Base-by-base conservation (phyloP, 2,888 invertebrate genomes). In the Cremastinae sp. region DNA sequence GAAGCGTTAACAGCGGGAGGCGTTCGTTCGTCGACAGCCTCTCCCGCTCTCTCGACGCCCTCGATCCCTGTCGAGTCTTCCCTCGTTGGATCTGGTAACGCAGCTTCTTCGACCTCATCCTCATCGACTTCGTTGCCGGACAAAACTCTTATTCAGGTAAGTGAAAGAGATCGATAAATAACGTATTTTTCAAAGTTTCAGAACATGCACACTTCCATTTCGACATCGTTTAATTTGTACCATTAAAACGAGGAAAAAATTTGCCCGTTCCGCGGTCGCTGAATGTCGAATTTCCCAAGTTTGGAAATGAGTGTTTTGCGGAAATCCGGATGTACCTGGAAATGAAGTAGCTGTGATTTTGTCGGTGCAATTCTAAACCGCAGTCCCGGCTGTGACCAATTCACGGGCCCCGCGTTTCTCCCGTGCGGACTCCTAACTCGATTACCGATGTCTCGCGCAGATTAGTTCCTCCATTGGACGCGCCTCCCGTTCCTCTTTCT, bases 61-160 rank as follows among this genome's bases (percentile, higher is more conserved):
- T 85, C 84, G 85, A 86, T 83, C 85, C 84, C 83, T 81, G 82
- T 81, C 88, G 91, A 90, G 88, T 90, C 86, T 88, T 86, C 83
- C 80, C 83, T 84, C 89, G 90, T 82, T 64, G 81, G 78, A 20
- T 76, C 75, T 56, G 72, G 71, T 73, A 68, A 49, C 28, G 37
- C 37, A 41, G n/a, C 9, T 51, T 81, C 85, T 66, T 62, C 82
- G 18, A 82, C 84, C 53, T 75, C 81, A 45, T 68, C 84, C 55
- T 76, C 81, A 43, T 71, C 81, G 3, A 61, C 81, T 55, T 81
- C 84, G 49, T 69, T 82, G 70, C 80, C 84, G 87, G 95, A 95
- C 91, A 94, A 94, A 91, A 94, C 94, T 83, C 92, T 94, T 83
- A 91, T 94, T 85, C 94, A 94, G 93, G 94, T 94, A 85, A 88